Conservation (phyloP, 64 coral and sea anemone species). For the Pocillopora verrucosa region DNA sequence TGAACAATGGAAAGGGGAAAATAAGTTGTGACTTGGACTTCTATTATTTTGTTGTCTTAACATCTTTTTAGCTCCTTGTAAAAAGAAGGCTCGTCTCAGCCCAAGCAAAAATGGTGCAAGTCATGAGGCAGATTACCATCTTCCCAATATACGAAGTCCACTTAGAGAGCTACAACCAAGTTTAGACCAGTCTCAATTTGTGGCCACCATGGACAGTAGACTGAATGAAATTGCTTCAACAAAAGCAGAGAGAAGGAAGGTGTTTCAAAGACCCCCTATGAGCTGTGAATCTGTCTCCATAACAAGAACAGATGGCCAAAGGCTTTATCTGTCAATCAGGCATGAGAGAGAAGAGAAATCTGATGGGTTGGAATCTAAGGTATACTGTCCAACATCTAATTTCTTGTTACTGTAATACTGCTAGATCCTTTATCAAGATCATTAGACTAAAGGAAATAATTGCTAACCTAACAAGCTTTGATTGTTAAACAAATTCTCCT, state of each 20-base stretch:
- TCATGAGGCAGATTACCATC: neutral
- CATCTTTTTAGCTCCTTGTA: slow-evolving; percentile 32
- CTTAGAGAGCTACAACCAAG: slow-evolving; percentile 1
- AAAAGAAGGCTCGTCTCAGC: slow-evolving; percentile 42
- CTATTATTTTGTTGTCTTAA: neutral
- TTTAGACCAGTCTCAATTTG: neutral
- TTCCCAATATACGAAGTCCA: neutral
- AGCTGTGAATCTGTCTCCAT: slow-evolving; percentile 54
- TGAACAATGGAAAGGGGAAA: too few species aligned
- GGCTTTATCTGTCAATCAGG: slow-evolving; percentile 56
- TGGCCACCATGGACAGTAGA: neutral
- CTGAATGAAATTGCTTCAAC: neutral
- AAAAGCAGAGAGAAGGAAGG: slow-evolving; percentile 9
- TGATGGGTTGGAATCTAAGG: neutral
- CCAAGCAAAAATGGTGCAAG: neutral
- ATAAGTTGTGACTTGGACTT: too few species aligned
- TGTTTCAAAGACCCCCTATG: slow-evolving; percentile 61
- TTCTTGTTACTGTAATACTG: neutral
- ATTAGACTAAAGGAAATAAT: too few species aligned
- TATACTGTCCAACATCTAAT: neutral
- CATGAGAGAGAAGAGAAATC: neutral
- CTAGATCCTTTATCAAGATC: too few species aligned
- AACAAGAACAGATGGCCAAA: slow-evolving; percentile 64
- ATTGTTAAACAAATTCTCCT: too few species aligned
- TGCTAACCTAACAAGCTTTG: too few species aligned